Conservation (phyloP, 2,888 invertebrate genomes). For the Spicauda simplicius region DNA sequence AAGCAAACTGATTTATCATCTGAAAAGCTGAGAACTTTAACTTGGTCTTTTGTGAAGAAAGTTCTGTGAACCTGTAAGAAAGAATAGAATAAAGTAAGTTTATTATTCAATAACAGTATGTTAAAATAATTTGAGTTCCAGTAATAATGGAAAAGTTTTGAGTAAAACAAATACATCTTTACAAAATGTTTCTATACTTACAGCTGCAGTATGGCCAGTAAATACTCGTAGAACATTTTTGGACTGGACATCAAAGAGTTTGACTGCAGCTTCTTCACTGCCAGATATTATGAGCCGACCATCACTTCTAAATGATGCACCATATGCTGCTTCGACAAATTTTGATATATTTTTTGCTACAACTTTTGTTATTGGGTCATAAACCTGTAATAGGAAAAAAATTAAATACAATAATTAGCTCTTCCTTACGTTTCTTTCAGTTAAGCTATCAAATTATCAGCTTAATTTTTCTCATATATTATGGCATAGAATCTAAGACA, state of each 20-base stretch:
- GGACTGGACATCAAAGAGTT: constrained; percentile 94
- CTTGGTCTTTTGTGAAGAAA: constrained; percentile 91
- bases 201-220: constrained; percentile 91
- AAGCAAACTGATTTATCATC: constrained; percentile 94
- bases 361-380: constrained; percentile 93
- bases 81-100: constrained; percentile 4
- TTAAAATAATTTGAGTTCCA: too few species aligned
- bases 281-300: constrained; percentile 94
- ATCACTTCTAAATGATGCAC: constrained; percentile 93
- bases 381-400: constrained; percentile 84
- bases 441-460: too few species aligned
- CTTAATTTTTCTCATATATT: too few species aligned
- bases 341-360: constrained; percentile 92
- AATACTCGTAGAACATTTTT: constrained; percentile 93
- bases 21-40: constrained; percentile 93
- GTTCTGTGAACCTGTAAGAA: constrained; percentile 89
- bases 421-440: too few species aligned
- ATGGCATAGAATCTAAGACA: too few species aligned
- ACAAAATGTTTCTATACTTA: constrained; percentile 56
- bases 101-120: too few species aligned
- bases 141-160: too few species aligned
- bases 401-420: too few species aligned
- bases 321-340: constrained; percentile 93
- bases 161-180: too few species aligned
- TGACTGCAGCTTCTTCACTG: constrained; percentile 94